Evolutionary conservation across 2,888 invertebrate genomes (phyloP), one percentile per base, ranked within the genome.

Genomic region (Beris morrisii): DNA sequence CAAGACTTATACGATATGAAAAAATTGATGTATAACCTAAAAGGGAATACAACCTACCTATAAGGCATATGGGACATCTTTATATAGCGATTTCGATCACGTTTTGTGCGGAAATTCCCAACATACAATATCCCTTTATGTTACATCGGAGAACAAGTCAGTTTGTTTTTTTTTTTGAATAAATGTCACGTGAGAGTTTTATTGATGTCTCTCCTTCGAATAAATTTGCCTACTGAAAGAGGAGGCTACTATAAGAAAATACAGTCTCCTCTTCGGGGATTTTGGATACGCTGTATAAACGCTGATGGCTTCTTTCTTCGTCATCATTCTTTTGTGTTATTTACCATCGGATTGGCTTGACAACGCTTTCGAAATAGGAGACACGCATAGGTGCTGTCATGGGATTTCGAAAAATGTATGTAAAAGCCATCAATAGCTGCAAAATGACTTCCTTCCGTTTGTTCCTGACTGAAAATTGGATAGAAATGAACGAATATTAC

Each of bases 111-210:
- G 58, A 30, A 12, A 31, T 48, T 31, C 58, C 3, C 48, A 43
- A 12, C 28, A 48, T 48, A 13, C 30, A 48, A 59, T 59, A n/a
- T 13, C 48, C 43, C 32, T 59, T 31, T 31, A 46, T 48, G 58
- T 9, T 13, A 59, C 58, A 59, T 59, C 43, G 15, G 58, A 46
- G 46, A n/a, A 48, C 48, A 48, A 46, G 48, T 48, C 48, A 31
- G 15, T 48, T 48, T 31, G 13, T 59, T 59, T 59, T 46, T 59
- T 48, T 13, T 38, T 59, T 48, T 59, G 58, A 48, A 59, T 59
- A 59, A 59, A 48, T 59, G 58, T 59, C 58, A 59, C 58, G 58
- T 59, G 58, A 59, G 48, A 59, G 46, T 59, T 59, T 59, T 59
- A 59, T 59, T 59, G 58, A 48, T 59, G 58, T 59, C 32, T 46